Evolutionary conservation across 2,113 vertebrate species (phyloP), one percentile per base, ranked within the genome.

Genomic region (Eurypyga helias): DNA sequence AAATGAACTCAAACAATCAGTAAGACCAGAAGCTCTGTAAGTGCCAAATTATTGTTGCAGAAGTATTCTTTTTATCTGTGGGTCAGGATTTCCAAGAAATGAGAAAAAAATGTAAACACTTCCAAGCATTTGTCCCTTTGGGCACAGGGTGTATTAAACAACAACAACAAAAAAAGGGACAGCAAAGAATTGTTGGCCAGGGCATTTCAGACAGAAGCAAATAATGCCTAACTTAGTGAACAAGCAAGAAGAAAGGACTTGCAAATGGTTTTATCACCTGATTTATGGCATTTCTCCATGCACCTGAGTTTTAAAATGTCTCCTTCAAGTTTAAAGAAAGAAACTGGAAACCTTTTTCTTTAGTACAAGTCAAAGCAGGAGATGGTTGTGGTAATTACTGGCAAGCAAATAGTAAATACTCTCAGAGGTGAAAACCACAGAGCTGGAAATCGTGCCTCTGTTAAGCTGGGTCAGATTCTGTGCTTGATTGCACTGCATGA

Each of bases 31-130:
- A 90, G 64, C 52, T 69, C 52, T 81, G 17, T 41, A 92, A 90
- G 80, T 87, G 90, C 93, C 90, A 93, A 96, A 72, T 91, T 77
- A 93, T 89, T 89, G 33, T 91, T 93, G 89, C 83, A 87, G 84
- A 67, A 78, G 69, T 88, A 78, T 94, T 96, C 89, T 85, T 91
- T 91, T 95, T 96, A 92, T 96, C 91, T 95, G 6, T 75, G 89
- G 93, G 49, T 45, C 88, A 80, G 26, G 51, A 89, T 96, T 97
- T 97, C 97, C 94, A 94, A 96, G 94, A 97, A 97, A 78, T 2
- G 19, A 92, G 82, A 79, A 67, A 95, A 95, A 97, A 96, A 96
- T 92, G 89, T 93, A 92, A 97, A 95, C 70, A 78, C 41, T 97
- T 97, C 91, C 91, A 95, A 95, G 90, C 89, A 96, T 95, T 96